phyloP scores from a whole-genome alignment of 2,113 vertebrate genomes.

The Chlorodrepanis virens region DNA sequence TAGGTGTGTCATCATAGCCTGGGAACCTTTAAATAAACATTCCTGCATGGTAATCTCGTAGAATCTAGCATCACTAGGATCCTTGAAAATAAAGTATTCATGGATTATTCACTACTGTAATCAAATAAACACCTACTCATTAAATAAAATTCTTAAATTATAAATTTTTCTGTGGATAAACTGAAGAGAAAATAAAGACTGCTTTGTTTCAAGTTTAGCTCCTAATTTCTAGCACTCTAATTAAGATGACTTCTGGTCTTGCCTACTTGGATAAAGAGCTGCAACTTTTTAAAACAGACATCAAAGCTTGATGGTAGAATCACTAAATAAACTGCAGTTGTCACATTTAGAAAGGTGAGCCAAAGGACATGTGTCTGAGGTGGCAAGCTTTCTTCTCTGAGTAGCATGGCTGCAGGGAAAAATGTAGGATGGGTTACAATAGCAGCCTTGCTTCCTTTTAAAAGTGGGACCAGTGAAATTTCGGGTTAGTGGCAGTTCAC shows the following conservation, averaged over 20 bases:
- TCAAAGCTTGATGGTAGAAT: not conserved
- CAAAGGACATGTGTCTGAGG: slow-evolving; percentile 12
- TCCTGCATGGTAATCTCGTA: not conserved
- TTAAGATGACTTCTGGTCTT: not conserved
- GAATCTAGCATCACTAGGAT: not conserved
- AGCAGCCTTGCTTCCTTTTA: not conserved
- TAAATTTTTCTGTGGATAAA: not conserved
- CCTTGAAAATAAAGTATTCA: not conserved
- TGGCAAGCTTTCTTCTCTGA: not conserved
- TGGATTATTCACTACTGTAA: not conserved
- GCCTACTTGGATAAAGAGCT: not conserved
- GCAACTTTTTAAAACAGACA: not conserved
- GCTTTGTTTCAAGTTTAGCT: not conserved
- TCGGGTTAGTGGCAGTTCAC: not conserved
- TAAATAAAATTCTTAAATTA: not conserved
- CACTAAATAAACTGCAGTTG: slow-evolving; percentile 16
- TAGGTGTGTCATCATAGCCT: not conserved
- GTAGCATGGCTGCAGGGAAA: not conserved
- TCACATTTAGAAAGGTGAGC: slow-evolving; percentile 18
- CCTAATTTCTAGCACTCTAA: not conserved
- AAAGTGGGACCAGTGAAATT: not conserved
- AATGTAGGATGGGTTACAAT: not conserved
- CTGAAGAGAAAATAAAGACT: not conserved
- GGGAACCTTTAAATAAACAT: not conserved
- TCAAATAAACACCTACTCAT: not conserved